Conservation (phyloP, 2,797 vertebrate species). For the Sorex maritimensis region DNA sequence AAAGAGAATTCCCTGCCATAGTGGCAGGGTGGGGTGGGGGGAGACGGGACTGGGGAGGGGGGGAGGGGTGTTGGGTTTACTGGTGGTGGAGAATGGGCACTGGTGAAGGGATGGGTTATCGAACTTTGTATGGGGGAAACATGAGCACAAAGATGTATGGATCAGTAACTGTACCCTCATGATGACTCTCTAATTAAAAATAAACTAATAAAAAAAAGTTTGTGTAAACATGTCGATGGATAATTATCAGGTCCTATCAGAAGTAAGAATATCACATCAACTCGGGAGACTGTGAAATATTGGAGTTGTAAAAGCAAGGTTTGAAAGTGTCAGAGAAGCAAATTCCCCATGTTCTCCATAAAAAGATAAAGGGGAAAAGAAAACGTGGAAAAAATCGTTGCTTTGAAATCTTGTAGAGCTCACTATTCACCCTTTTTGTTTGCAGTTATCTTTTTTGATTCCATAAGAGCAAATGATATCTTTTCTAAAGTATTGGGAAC, state of each 20-base stretch:
- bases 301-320: background rate
- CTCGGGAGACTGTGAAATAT: constrained; percentile 14
- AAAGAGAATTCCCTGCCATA: too few relatives aligned
- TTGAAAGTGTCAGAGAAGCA: constrained; percentile 49
- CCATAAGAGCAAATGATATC: constrained; percentile 6
- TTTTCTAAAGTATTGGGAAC: background rate
- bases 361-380: background rate
- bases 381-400: background rate
- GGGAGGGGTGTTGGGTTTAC: too few relatives aligned
- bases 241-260: constrained; percentile 50
- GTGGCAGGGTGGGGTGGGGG: too few relatives aligned
- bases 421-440: constrained; percentile 6
- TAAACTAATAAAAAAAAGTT: too few relatives aligned
- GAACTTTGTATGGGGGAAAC: too few relatives aligned
- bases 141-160: too few relatives aligned
- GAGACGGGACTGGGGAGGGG: too few relatives aligned
- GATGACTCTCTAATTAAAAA: too few relatives aligned
- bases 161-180: too few relatives aligned
- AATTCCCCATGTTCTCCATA: background rate
- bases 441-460: constrained; percentile 54
- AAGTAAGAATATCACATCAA: constrained; percentile 4
- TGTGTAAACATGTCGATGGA: background rate
- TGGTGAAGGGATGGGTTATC: too few relatives aligned
- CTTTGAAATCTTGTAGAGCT: background rate
- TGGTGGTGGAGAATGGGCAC: too few relatives aligned